phyloP scores from a whole-genome alignment of 2,113 vertebrate genomes.

The Pelmatolapia mariae region DNA sequence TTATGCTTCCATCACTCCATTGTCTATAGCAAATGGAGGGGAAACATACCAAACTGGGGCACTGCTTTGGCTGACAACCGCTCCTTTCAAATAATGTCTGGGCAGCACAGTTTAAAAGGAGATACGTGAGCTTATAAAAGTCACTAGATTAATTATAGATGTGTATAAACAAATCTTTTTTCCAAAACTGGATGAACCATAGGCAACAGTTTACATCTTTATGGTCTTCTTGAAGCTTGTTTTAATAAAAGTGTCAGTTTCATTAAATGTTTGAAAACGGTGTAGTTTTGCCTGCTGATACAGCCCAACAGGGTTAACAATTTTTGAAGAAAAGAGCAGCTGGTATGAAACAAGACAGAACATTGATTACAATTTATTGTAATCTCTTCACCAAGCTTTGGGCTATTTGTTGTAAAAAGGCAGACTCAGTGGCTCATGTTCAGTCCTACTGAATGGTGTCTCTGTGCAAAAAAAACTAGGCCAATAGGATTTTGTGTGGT shows the following conservation, averaged over 20 bases:
- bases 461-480: background rate
- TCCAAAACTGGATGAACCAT: background rate
- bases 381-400: background rate
- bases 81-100: background rate
- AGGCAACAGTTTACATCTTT: background rate
- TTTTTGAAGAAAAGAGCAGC: background rate
- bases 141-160: background rate
- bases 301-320: background rate
- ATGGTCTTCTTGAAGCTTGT: background rate
- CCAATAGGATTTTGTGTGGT: background rate
- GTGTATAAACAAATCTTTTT: background rate
- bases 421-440: background rate
- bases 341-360: background rate
- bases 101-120: background rate
- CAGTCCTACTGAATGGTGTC: constrained; percentile 12
- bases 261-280: background rate
- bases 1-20: background rate
- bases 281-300: background rate
- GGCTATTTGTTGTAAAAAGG: constrained; percentile 35
- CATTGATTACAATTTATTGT: background rate
- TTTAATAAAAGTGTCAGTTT: background rate
- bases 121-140: background rate
- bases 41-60: background rate
- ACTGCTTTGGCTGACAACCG: background rate
- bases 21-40: background rate